These are phyloP conservation scores for Pseudorectes ferrugineus DNA, from an alignment of 2,113 vertebrate species.

Conservation along the genomic window DNA sequence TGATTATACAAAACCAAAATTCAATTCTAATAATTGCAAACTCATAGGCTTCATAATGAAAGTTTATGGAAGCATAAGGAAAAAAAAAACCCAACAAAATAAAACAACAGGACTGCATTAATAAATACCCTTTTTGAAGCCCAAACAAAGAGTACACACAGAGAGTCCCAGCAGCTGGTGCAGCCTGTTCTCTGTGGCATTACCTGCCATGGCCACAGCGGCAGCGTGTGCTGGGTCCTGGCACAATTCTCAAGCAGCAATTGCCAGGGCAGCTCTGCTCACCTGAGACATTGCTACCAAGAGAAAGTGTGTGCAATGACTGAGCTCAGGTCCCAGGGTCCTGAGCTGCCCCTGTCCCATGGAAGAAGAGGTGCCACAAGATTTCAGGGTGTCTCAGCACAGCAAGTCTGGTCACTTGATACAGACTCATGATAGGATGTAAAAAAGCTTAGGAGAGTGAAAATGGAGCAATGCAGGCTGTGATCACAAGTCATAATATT, in stretches of 20 bases:
- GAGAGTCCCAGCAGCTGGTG: neutral
- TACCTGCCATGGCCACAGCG: neutral
- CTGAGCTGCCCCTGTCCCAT: fast-evolving
- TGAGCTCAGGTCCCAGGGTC: neutral
- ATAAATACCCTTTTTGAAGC: neutral
- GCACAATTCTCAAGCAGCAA: fast-evolving
- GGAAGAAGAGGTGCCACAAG: neutral
- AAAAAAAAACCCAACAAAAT: neutral
- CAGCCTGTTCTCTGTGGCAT: neutral
- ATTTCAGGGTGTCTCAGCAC: neutral
- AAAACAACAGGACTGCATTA: neutral
- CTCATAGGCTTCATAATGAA: neutral
- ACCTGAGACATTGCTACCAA: neutral
- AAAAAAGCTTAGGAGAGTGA: neutral
- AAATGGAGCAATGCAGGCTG: neutral
- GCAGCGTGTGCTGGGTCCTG: neutral
- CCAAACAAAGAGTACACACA: neutral
- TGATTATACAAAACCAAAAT: neutral
- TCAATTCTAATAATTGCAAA: neutral
- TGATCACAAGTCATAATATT: neutral
- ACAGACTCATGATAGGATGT: neutral
- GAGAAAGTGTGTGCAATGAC: neutral
- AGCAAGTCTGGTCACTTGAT: neutral
- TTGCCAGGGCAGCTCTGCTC: neutral
- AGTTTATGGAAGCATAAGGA: neutral